Evolutionary conservation across 2,888 invertebrate genomes (phyloP).

Genomic region (Lydus trimaculatus): DNA sequence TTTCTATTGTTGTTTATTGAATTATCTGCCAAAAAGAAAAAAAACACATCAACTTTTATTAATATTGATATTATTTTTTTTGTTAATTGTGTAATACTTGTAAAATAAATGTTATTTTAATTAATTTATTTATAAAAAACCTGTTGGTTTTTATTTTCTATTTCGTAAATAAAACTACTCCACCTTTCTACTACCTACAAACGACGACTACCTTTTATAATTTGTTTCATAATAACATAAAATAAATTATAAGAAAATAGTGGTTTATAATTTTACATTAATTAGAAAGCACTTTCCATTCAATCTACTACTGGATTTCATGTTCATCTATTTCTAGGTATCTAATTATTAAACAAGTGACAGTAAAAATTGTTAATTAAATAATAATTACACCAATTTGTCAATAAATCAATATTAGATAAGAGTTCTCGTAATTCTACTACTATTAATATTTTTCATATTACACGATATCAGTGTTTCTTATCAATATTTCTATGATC

Average conservation of each 20-base stretch:
- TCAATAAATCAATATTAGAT: too few species aligned
- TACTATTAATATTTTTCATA: too few species aligned
- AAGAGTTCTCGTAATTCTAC: too few species aligned
- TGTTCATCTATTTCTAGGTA: not conserved
- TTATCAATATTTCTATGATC: too few species aligned
- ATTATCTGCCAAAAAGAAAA: too few species aligned
- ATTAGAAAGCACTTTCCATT: not conserved
- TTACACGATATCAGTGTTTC: not conserved
- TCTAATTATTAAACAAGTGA: not conserved
- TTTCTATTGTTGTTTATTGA: not conserved
- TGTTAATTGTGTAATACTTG: not conserved
- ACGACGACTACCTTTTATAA: not conserved
- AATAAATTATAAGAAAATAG: not conserved
- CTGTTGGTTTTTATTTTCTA: not conserved
- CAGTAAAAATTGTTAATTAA: not conserved
- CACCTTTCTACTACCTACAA: constrained; percentile 1
- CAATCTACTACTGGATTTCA: not conserved
- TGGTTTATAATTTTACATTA: not conserved
- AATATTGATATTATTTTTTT: not conserved
- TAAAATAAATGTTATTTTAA: not conserved
- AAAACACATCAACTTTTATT: too few species aligned
- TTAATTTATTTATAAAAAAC: not conserved
- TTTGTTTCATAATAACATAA: not conserved
- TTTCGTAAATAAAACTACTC: constrained; percentile 1
- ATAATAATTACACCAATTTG: not conserved